Evolutionary conservation across 1,140 invertebrate species (phyloP), one percentile per base, ranked within the genome.

Genomic region (Lordiphosa stackelbergi): DNA sequence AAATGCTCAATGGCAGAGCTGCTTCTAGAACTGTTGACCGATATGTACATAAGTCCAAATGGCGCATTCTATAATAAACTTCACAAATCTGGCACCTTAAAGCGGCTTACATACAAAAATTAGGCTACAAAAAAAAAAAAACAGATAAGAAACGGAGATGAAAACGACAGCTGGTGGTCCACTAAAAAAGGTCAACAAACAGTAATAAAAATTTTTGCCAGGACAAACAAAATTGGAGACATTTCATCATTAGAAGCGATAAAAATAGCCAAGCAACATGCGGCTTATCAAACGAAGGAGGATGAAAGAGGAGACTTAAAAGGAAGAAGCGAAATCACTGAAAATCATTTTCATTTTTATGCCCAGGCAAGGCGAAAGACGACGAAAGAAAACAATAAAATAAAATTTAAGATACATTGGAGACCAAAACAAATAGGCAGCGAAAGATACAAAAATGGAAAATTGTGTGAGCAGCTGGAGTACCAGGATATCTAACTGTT

Each of bases 391-490:
- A 70, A 70, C 66, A 70, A 70, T 70, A 70, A 70, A 70, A 70
- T 70, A 70, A 70, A 70, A 70, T 70, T 70, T 70, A 70, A 66
- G 63, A 70, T 70, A 70, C 66, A 70, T 70, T 66, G 51, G 66
- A 70, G 66, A 70, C 66, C 66, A 70, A 70, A 70, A 70, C 66
- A 70, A 70, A 70, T 70, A 70, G 66, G 66, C 63, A 70, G 57
- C 62, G 48, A 69, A 69, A 36, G 16, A 52, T 34, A 34, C 9
- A 37, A 40, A 24, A 7, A 34, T 41, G 35, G 19, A 34, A 24
- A 31, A 13, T 22, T 16, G n/a, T 5, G 19, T 65, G 45, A 53
- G 56, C 64, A 66, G 57, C 48, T 55, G 42, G 28, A 31, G 28
- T 35, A 28, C 10, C 11, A 31, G 19, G 12, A 11, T 31, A 7